Evolutionary conservation across 2,797 vertebrate genomes (phyloP).

Genomic region (Tapirus indicus): DNA sequence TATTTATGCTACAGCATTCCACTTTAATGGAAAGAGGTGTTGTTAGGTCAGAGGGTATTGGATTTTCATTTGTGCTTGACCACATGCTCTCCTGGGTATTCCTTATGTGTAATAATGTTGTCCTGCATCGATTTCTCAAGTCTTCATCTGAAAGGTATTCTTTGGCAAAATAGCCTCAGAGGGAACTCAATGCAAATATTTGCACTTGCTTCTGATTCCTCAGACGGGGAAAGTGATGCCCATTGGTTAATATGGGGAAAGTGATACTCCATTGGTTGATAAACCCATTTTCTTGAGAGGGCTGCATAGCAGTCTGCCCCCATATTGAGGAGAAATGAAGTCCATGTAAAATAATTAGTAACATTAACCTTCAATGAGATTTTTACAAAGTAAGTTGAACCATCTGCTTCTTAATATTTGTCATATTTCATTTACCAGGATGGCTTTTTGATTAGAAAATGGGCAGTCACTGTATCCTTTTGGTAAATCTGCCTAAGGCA

Average conservation of each 20-base stretch:
- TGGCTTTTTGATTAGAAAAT: constrained; percentile 81
- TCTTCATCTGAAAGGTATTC: not conserved
- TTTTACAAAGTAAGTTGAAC: constrained; percentile 70
- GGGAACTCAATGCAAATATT: not conserved
- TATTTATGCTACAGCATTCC: not conserved
- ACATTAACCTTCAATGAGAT: constrained; percentile 57
- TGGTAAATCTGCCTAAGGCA: constrained; percentile 68
- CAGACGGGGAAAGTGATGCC: not conserved
- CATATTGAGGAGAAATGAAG: not conserved
- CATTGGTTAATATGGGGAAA: not conserved
- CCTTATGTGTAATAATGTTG: not conserved
- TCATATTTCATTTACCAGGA: constrained; percentile 77
- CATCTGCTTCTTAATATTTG: constrained; percentile 75
- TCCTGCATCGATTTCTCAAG: not conserved
- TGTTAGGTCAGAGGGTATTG: too few relatives aligned
- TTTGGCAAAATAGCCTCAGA: not conserved
- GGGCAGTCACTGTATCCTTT: constrained; percentile 64
- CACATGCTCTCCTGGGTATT: not conserved
- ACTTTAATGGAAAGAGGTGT: too few relatives aligned
- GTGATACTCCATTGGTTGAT: not conserved
- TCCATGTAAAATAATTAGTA: constrained; percentile 62
- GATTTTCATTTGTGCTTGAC: not conserved
- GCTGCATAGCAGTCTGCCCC: not conserved
- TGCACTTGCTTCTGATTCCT: not conserved
- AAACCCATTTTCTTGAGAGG: not conserved